Evolutionary conservation across 2,113 vertebrate species (phyloP), one percentile per base, ranked within the genome.

Genomic region (Labeo catla): DNA sequence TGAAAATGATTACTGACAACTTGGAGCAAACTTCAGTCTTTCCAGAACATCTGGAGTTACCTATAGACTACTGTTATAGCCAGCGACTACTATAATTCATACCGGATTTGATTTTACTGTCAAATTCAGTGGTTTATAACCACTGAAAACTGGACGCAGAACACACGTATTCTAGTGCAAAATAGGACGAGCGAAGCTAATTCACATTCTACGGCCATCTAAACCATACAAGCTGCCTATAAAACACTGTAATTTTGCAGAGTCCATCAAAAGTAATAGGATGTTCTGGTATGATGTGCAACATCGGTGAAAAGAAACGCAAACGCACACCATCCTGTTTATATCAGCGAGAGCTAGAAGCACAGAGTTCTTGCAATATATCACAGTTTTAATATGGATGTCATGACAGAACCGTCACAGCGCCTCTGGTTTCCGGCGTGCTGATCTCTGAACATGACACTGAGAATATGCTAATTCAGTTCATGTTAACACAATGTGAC

Each of bases 381-480:
- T 82, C 34, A 50, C 49, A 57, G 59, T 36, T 68, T 57, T 68
- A 84, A 87, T 77, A 73, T 85, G 72, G 21, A 78, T 81, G 79
- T 72, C 45, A 74, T 83, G 45, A 36, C 45, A 54, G 15, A 65
- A 36, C 84, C 45, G 83, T 81, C 70, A 77, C 50, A 50, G 12
- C 43, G 19, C 23, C 59, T 87, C 80, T 83, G 72, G 28, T 84
- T 79, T 80, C 16, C 34, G 45, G 68, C 23, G 78, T 86, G 19
- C 43, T 59, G 45, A 79, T 83, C 21, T 23, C 23, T 23, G 1
- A 84, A 83, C 61, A 70, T 81, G 57, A 87, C 49, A 86, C 72
- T 21, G 8, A 57, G 28, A 66, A 80, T 76, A 86, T 89, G 83
- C 80, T 83, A 85, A 87, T 87, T 80, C 65, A 57, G 73, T 36